These are phyloP conservation scores for Ferdinandea cuprea DNA, from an alignment of 2,888 invertebrate genomes.

Conservation along the genomic window DNA sequence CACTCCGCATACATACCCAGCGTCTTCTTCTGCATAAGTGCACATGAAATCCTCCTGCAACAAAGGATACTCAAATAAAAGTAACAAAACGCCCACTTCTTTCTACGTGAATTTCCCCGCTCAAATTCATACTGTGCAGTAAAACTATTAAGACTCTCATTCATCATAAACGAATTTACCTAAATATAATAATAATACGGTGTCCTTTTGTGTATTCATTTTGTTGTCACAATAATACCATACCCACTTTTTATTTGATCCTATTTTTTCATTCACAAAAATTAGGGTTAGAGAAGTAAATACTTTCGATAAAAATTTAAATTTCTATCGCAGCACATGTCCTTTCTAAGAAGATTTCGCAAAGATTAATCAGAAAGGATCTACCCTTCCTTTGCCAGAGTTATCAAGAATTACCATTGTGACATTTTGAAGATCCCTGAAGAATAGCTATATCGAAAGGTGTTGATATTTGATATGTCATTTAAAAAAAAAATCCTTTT, in stretches of 20 bases:
- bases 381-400: conserved; percentile 15
- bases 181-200: conserved; percentile 59
- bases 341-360: conserved; percentile 49
- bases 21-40: not conserved
- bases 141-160: conserved; percentile 27
- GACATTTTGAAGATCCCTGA: conserved; percentile 25
- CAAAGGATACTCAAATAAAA: conserved; percentile 16
- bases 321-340: conserved; percentile 60
- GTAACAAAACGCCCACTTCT: conserved; percentile 67
- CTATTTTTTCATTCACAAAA: conserved; percentile 52
- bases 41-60: conserved; percentile 2
- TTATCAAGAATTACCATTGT: conserved; percentile 51
- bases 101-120: conserved; percentile 38
- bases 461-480: conserved; percentile 60
- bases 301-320: conserved; percentile 55
- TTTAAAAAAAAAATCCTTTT: conserved; percentile 19
- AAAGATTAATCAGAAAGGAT: conserved; percentile 48
- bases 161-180: conserved; percentile 62
- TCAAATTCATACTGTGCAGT: conserved; percentile 32
- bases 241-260: conserved; percentile 65
- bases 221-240: conserved; percentile 68
- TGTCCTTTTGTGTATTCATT: conserved; percentile 58
- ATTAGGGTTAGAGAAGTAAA: conserved; percentile 52
- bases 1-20: too few species aligned
- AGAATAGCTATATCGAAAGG: conserved; percentile 33